Evolutionary conservation across 2,888 invertebrate genomes (phyloP), one percentile per base, ranked within the genome.

Genomic region (Netelia virgata): DNA sequence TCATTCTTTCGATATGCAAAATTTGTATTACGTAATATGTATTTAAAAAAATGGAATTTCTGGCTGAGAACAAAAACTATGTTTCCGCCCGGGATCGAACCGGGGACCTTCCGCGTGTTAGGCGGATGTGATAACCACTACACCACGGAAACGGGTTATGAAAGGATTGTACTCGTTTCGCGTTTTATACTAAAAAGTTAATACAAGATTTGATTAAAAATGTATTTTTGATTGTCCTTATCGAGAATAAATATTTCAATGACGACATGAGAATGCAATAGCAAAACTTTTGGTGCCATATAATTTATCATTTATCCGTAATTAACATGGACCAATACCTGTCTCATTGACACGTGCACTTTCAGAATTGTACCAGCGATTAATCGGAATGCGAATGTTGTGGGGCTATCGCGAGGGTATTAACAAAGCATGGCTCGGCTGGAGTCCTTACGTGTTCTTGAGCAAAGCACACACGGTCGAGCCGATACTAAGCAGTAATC

Each of bases 81-180:
- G 96, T 96, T 96, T 96, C 96, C 96, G 96, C 96, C 96, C 96
- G 96, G 96, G 96, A 96, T 97, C 96, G 96, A 97, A 97, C 97
- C 96, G 96, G 97, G 96, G 97, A 95, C 97, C 97, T 97, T 97
- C 96, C 96, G 97, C 97, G 97, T 97, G 97, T 97, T 96, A 97
- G 96, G 97, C 97, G 96, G 97, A 97, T 96, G 97, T 97, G 97
- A 97, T 97, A 97, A 97, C 97, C 97, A 96, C 97, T 97, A 97
- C 97, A 97, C 96, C 96, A 97, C 96, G 96, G 96, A 96, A 96
- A 96, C 96, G 0, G n/a, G 11, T 43, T 70, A 41, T 50, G 57
- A n/a, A 43, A n/a, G 0, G 1, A 14, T 64, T 28, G 1, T 47
- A 28, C 23, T 57, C 14, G 14, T 77, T 28, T 59, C 14, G 3